These are phyloP conservation scores for Fistularia tabacaria DNA, from an alignment of 2,797 vertebrate species.

Conservation along the genomic window DNA sequence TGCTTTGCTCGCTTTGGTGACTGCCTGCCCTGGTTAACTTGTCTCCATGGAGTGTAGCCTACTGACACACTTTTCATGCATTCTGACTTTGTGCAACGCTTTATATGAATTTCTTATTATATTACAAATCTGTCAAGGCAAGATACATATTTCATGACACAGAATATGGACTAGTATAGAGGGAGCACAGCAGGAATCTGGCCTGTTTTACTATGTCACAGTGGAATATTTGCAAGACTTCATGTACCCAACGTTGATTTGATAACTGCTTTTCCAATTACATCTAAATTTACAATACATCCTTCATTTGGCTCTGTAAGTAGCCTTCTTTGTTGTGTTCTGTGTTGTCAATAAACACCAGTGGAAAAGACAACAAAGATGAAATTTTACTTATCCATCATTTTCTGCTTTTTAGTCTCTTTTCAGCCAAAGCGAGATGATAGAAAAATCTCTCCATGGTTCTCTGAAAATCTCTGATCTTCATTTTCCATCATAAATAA, in stretches of 20 bases:
- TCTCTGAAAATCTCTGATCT: not conserved
- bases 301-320: not conserved
- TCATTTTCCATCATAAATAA: not conserved
- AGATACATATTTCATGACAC: constrained; percentile 11
- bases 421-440: not conserved
- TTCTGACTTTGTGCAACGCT: constrained; percentile 34
- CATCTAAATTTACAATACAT: not conserved
- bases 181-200: constrained; percentile 3
- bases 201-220: constrained; percentile 1
- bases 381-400: not conserved
- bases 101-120: constrained; percentile 26
- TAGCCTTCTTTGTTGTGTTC: constrained; percentile 14
- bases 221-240: not conserved
- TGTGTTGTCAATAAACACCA: not conserved
- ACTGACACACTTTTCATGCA: constrained; percentile 71
- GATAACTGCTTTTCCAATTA: too few relatives aligned
- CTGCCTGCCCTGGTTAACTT: constrained; percentile 48
- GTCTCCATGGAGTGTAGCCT: constrained; percentile 58
- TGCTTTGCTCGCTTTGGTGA: constrained; percentile 31
- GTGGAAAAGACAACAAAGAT: constrained; percentile 5
- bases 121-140: constrained; percentile 5
- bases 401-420: not conserved
- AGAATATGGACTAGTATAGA: not conserved
- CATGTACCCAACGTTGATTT: too few relatives aligned
- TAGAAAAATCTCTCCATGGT: too few relatives aligned